These are phyloP conservation scores for Phainopepla nitens DNA, from an alignment of 2,113 vertebrate species.

Conservation along the genomic window DNA sequence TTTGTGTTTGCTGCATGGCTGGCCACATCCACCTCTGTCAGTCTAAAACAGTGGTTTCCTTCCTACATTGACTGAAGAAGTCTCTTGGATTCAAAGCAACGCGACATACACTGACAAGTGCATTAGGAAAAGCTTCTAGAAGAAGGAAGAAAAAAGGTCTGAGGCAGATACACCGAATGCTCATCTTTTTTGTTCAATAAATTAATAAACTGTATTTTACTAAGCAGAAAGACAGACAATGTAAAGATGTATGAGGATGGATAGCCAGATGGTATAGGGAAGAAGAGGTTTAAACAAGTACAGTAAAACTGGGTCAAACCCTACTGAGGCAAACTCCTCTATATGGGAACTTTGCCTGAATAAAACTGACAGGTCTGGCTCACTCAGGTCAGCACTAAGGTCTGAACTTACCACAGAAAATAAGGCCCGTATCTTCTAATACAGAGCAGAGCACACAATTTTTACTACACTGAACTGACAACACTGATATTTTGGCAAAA, in stretches of 20 bases:
- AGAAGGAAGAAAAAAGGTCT: background rate
- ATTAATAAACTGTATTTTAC: background rate
- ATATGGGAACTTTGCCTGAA: background rate
- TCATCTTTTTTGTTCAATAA: background rate
- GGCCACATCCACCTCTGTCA: conserved; percentile 68
- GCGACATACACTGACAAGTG: conserved; percentile 16
- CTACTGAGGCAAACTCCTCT: background rate
- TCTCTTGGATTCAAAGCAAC: background rate
- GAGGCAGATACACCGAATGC: background rate
- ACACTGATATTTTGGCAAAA: background rate
- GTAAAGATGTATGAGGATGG: background rate
- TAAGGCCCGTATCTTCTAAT: background rate
- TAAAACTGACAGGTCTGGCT: background rate
- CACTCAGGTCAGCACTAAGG: background rate
- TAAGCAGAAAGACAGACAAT: background rate
- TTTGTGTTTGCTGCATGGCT: conserved; percentile 67
- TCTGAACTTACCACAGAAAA: background rate
- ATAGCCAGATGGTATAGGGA: background rate
- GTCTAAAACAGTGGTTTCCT: conserved; percentile 43
- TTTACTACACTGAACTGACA: background rate
- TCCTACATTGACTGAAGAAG: conserved; percentile 45
- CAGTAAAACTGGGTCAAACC: background rate
- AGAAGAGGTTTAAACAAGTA: background rate
- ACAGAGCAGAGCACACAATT: background rate
- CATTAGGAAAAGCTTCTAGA: background rate